phyloP scores from a whole-genome alignment of 2,113 vertebrate genomes.

The Echinops telfairi region DNA sequence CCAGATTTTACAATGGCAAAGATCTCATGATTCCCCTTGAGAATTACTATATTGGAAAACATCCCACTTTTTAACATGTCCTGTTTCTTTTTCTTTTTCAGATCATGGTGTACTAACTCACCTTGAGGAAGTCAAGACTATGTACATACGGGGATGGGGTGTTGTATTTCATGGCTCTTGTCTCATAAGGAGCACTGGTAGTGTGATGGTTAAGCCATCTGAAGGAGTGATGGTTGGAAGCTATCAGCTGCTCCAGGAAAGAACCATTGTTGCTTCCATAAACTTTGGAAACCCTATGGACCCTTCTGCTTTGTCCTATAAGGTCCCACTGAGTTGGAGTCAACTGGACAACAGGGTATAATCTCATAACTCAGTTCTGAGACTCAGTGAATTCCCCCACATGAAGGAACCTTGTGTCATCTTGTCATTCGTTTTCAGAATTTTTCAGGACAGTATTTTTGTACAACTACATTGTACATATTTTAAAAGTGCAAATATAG shows the following conservation, averaged over 20 bases:
- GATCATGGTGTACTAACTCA: not conserved
- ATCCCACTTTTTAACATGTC: not conserved
- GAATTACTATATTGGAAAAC: not conserved
- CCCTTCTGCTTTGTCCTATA: not conserved
- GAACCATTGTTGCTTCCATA: not conserved
- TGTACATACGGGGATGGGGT: not conserved
- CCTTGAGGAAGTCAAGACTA: not conserved
- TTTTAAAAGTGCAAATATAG: not conserved
- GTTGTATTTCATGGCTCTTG: not conserved
- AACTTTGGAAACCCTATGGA: not conserved
- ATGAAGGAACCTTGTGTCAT: constrained; percentile 24
- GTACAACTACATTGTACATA: not conserved
- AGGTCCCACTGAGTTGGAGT: not conserved
- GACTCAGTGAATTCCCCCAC: not conserved
- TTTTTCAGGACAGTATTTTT: constrained; percentile 29
- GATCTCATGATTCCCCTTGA: not conserved
- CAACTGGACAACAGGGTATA: too few relatives aligned
- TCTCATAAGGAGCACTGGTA: not conserved
- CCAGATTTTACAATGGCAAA: constrained; percentile 9
- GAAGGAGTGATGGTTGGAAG: too few relatives aligned
- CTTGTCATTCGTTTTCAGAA: constrained; percentile 26
- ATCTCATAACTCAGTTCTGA: not conserved
- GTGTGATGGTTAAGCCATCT: not conserved
- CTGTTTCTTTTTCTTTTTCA: not conserved
- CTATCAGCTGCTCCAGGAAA: too few relatives aligned